Percentiles rank a stretch among this genome's conserved stretches.
These are phyloP conservation scores for Diploptera punctata DNA, from an alignment of 2,888 invertebrate species.

Conservation along the genomic window DNA sequence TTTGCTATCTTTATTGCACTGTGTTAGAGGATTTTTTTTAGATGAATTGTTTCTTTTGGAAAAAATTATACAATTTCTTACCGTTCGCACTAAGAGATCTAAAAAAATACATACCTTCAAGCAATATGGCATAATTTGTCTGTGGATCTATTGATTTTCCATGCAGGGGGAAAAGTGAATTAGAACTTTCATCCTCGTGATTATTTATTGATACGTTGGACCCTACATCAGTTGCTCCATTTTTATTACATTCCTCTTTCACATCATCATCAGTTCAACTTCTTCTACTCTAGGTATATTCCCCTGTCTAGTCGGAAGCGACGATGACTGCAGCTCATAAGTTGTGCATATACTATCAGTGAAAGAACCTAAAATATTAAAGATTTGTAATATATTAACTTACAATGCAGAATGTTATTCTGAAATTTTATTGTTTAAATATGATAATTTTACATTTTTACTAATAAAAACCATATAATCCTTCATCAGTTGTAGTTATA, in stretches of 20 bases:
- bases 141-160: not conserved
- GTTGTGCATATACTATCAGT: constrained; percentile 67
- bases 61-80: no score
- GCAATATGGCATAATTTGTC: constrained; percentile 52
- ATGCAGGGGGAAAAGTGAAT: not conserved
- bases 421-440: no score
- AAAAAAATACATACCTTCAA: no score
- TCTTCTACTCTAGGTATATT: not conserved
- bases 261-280: not conserved
- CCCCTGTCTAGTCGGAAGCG: not conserved
- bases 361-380: constrained; percentile 60
- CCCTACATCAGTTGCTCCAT: not conserved
- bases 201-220: not conserved
- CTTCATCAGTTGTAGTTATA: no score
- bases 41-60: no score
- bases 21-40: no score
- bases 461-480: no score
- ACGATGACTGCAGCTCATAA: constrained; percentile 56
- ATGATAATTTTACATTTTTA: no score
- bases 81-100: no score
- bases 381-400: constrained; percentile 3
- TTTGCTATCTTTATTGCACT: no score
- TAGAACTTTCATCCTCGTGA: constrained; percentile 26
- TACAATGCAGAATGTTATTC: no score
- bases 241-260: no score